These are phyloP conservation scores for Chanos chanos DNA, from an alignment of 2,797 vertebrate genomes.

Conservation along the genomic window DNA sequence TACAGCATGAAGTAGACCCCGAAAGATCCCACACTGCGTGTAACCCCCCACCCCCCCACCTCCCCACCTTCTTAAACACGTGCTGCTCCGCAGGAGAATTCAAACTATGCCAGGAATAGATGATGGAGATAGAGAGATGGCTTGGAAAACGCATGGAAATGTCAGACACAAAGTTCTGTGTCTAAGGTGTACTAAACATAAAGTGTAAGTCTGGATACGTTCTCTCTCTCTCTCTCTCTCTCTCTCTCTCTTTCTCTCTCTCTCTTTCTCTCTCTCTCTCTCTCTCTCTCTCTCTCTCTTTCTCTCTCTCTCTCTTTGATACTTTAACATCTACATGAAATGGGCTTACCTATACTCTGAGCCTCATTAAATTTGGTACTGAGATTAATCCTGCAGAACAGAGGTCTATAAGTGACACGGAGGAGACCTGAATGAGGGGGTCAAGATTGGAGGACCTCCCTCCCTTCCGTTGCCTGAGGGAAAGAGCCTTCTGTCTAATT, in stretches of 20 bases:
- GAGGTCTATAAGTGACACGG: conserved; percentile 9
- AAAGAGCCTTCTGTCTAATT: conserved; percentile 74
- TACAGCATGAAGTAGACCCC: conserved; percentile 45
- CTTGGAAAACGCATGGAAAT: conserved; percentile 44
- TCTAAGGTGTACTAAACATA: too few species aligned
- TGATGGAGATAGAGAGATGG: conserved; percentile 39
- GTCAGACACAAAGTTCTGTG: too few species aligned
- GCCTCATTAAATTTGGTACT: conserved; percentile 1
- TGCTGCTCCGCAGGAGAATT: conserved; percentile 33
- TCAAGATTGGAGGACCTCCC: conserved; percentile 35
- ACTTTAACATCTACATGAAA: not conserved
- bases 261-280: not conserved
- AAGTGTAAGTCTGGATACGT: not conserved
- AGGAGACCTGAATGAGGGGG: conserved; percentile 10
- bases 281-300: not conserved
- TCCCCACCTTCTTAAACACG: conserved; percentile 43
- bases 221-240: too few species aligned
- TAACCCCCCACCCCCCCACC: too few species aligned
- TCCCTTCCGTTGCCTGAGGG: conserved; percentile 64
- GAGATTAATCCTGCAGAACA: not conserved
- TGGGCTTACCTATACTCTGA: not conserved
- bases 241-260: too few species aligned
- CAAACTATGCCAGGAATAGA: conserved; percentile 38
- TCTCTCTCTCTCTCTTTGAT: not conserved
- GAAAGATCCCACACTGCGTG: conserved; percentile 46